Percentiles rank a stretch among this genome's conserved stretches.
Conservation (phyloP, 1,140 invertebrate species). For the Uloborus diversus region DNA sequence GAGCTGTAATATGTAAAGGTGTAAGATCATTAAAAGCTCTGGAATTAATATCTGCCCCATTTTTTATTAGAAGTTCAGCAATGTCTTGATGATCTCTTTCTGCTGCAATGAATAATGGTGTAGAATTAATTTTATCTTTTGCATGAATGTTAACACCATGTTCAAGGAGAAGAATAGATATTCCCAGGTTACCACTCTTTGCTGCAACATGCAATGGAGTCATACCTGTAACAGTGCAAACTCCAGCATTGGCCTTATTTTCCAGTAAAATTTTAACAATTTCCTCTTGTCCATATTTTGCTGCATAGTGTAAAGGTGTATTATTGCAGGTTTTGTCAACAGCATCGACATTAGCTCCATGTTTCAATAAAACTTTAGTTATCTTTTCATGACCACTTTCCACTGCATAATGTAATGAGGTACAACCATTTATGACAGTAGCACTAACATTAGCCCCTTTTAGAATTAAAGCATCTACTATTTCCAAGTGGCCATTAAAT, state of each 20-base stretch:
- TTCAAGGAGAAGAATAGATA: neutral
- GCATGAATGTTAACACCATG: neutral
- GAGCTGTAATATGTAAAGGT: neutral
- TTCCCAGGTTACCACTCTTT: neutral
- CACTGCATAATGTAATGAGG: neutral
- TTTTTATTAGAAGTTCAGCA: neutral
- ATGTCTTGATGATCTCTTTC: neutral
- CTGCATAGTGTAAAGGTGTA: no score
- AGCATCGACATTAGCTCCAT: neutral
- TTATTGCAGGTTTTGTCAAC: no score
- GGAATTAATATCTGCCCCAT: neutral
- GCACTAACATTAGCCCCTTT: neutral
- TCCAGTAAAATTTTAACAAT: neutral
- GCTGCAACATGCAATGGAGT: neutral
- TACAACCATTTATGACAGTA: neutral
- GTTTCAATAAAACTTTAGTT: neutral
- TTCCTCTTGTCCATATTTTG: no score
- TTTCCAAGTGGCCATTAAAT: neutral
- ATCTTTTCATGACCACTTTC: neutral
- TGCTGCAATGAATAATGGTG: neutral
- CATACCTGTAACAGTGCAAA: slow-evolving; percentile 67
- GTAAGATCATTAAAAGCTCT: neutral
- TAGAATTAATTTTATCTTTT: neutral
- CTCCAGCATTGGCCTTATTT: slow-evolving; percentile 81
- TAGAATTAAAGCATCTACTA: neutral